Evolutionary conservation across 2,113 vertebrate genomes (phyloP).

Genomic region (Apodemus speciosus): DNA sequence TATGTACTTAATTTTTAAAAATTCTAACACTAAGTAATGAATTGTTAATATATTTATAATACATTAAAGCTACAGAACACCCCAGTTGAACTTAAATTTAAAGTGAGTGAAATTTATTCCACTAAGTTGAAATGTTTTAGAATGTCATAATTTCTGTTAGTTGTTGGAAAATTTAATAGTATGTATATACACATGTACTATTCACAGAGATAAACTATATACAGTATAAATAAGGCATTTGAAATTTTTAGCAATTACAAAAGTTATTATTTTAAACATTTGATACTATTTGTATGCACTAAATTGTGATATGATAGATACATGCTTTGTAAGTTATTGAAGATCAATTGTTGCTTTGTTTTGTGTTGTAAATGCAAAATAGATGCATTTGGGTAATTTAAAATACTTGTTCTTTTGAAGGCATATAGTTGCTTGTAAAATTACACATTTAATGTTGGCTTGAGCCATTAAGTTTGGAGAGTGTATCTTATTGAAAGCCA

Average conservation of each 20-base stretch:
- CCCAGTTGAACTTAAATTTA: background rate
- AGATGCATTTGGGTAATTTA: slow-evolving; percentile 36
- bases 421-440: slow-evolving; percentile 55
- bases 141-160: background rate
- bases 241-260: background rate
- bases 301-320: background rate
- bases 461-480: slow-evolving; percentile 56
- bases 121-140: background rate
- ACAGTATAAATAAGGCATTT: background rate
- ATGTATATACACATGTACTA: background rate
- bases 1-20: background rate
- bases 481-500: slow-evolving; percentile 41
- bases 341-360: background rate
- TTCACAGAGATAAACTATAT: background rate
- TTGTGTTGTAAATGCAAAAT: slow-evolving; percentile 1
- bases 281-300: background rate
- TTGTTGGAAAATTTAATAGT: background rate
- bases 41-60: background rate
- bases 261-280: background rate
- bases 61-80: background rate
- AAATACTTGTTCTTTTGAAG: background rate
- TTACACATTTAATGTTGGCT: slow-evolving; percentile 60
- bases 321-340: background rate
- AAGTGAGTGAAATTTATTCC: background rate
- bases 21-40: background rate